A percentile compares a stretch with the other conserved stretches of the same genome.
Conservation (phyloP, 2,113 vertebrate species). For the Sarotherodon lohbergeri region DNA sequence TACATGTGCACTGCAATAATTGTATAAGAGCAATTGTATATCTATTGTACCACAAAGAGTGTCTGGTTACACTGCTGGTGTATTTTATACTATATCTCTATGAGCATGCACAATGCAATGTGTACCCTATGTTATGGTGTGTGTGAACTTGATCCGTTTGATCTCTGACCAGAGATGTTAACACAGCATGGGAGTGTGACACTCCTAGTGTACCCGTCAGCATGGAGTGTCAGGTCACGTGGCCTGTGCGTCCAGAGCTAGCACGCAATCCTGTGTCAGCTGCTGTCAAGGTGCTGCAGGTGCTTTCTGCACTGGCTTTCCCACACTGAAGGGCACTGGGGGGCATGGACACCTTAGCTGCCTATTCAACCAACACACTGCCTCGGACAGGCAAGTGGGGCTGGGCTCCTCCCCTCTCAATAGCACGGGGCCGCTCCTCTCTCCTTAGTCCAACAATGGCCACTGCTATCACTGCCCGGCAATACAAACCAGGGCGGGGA, state of each 20-base stretch:
- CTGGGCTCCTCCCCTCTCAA: conserved; percentile 62
- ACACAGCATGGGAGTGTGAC: conserved; percentile 33
- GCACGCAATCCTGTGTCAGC: conserved; percentile 61
- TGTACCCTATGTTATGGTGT: not conserved
- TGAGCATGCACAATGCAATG: conserved; percentile 7
- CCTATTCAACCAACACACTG: conserved; percentile 66
- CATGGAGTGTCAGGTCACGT: conserved; percentile 32
- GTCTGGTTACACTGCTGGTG: conserved; percentile 9
- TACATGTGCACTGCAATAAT: conserved; percentile 4
- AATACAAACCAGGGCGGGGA: conserved; percentile 72
- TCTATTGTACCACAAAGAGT: not conserved
- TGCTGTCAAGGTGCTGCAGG: conserved; percentile 61
- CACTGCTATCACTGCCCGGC: conserved; percentile 68
- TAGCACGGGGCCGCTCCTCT: conserved; percentile 58
- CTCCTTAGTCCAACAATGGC: conserved; percentile 62
- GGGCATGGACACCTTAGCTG: conserved; percentile 71
- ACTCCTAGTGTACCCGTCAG: conserved; percentile 28
- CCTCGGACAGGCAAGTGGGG: conserved; percentile 32
- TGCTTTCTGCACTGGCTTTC: conserved; percentile 61
- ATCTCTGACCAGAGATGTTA: conserved; percentile 34
- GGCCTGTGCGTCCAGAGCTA: conserved; percentile 34
- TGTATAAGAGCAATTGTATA: conserved; percentile 33
- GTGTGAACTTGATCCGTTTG: conserved; percentile 47
- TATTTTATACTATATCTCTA: not conserved
- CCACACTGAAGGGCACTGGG: conserved; percentile 70